Evolutionary conservation across 1,140 invertebrate genomes (phyloP).

Genomic region (Drosophila yakuba): DNA sequence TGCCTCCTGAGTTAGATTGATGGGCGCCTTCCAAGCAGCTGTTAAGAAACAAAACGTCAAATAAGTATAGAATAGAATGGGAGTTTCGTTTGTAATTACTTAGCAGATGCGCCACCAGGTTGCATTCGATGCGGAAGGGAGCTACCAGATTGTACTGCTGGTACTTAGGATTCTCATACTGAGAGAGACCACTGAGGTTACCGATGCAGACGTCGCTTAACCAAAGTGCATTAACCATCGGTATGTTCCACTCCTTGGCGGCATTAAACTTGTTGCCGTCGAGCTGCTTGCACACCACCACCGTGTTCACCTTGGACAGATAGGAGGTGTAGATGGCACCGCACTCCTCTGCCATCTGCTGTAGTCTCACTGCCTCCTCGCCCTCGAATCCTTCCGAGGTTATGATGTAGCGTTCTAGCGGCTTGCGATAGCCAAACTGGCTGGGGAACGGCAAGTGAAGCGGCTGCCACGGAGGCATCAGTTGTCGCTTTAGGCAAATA

Average conservation of each 20-base stretch:
- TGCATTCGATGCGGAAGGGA: constrained; percentile 95
- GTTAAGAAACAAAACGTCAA: neutral
- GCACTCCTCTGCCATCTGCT: constrained; percentile 92
- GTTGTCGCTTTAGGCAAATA: constrained; percentile 92
- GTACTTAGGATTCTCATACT: constrained; percentile 93
- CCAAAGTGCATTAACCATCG: constrained; percentile 97
- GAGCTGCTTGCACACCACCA: constrained; percentile 90
- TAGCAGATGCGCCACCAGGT: constrained; percentile 94
- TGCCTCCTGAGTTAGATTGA: constrained; percentile 94
- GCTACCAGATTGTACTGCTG: constrained; percentile 92
- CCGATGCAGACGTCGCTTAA: constrained; percentile 96
- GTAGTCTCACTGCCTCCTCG: constrained; percentile 92
- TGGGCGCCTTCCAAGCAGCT: constrained; percentile 96
- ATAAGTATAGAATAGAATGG: neutral
- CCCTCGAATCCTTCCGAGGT: constrained; percentile 94
- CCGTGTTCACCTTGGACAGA: constrained; percentile 90
- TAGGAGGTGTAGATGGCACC: constrained; percentile 93
- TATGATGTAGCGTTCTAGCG: constrained; percentile 89
- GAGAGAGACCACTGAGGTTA: constrained; percentile 92
- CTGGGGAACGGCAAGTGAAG: constrained; percentile 95
- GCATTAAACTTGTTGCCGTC: constrained; percentile 95
- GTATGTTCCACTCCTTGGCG: constrained; percentile 94
- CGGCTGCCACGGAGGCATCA: constrained; percentile 95
- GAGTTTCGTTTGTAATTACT: constrained; percentile 87
- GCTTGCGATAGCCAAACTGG: constrained; percentile 89